These are phyloP conservation scores for Chrysodeixis includens DNA, from an alignment of 2,888 invertebrate species.

Conservation along the genomic window DNA sequence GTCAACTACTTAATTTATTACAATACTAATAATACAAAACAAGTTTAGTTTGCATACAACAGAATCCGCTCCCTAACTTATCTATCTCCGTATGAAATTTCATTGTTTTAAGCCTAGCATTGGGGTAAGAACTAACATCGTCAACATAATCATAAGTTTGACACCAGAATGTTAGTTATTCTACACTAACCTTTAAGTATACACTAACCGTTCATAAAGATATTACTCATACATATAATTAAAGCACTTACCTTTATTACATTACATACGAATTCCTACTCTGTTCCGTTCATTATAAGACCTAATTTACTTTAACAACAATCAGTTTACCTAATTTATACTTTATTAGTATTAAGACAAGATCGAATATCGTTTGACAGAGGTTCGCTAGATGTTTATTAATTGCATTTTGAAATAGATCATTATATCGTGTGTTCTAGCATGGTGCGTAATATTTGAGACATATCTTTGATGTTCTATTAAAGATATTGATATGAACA, in stretches of 20 bases:
- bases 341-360: not conserved
- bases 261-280: not conserved
- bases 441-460: no score
- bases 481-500: no score
- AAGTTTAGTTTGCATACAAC: not conserved
- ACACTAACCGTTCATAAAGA: slow-evolving; percentile 2
- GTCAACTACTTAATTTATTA: no score
- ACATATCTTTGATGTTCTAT: no score
- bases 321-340: not conserved
- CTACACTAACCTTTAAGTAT: not conserved
- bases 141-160: not conserved
- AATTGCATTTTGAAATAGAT: no score
- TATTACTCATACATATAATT: slow-evolving; percentile 18
- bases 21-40: not conserved
- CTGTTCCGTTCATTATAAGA: not conserved
- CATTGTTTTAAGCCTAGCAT: not conserved
- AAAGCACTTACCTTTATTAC: slow-evolving; percentile 26
- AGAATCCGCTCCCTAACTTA: not conserved
- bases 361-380: not conserved
- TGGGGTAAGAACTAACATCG: not conserved
- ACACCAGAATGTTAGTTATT: no score
- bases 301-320: not conserved
- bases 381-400: not conserved
- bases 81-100: slow-evolving; percentile 5
- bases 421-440: no score